A percentile compares a stretch with the other conserved stretches of the same genome.
These are phyloP conservation scores for Oxyteleia sp. DNA, from an alignment of 2,888 invertebrate species.

Conservation along the genomic window DNA sequence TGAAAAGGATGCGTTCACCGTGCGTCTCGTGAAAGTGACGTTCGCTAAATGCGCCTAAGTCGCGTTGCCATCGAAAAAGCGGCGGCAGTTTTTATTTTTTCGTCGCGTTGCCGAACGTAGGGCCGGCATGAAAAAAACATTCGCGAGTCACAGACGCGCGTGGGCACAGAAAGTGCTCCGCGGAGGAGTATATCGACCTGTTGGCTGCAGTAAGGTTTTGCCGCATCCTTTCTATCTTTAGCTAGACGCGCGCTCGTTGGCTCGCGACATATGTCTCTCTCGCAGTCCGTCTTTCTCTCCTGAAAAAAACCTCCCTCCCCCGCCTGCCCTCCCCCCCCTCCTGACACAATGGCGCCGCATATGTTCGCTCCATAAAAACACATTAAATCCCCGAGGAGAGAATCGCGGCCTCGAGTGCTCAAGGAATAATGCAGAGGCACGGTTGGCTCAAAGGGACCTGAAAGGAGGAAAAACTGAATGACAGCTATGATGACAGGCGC, in stretches of 20 bases:
- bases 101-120: no score
- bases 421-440: constrained; percentile 54
- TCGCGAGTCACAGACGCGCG: no score
- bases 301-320: no score
- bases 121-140: no score
- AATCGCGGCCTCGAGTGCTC: constrained; percentile 46
- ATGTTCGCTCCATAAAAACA: constrained; percentile 65
- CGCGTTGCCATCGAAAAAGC: no score
- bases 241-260: constrained; percentile 66
- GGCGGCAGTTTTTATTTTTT: no score
- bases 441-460: constrained; percentile 39
- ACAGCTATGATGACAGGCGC: constrained; percentile 19
- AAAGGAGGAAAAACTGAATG: constrained; percentile 33
- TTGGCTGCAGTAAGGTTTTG: constrained; percentile 79
- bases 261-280: constrained; percentile 71
- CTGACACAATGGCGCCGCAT: constrained; percentile 55
- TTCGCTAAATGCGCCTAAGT: no score
- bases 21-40: no score
- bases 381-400: constrained; percentile 41
- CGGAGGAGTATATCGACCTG: no score
- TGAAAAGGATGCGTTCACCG: no score
- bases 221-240: constrained; percentile 83
- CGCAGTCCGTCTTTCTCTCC: constrained; percentile 37
- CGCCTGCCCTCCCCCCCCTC: no score
- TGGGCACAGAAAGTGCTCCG: no score